These are phyloP conservation scores for Squalus acanthias DNA, from an alignment of 2,797 vertebrate species.

Conservation along the genomic window DNA sequence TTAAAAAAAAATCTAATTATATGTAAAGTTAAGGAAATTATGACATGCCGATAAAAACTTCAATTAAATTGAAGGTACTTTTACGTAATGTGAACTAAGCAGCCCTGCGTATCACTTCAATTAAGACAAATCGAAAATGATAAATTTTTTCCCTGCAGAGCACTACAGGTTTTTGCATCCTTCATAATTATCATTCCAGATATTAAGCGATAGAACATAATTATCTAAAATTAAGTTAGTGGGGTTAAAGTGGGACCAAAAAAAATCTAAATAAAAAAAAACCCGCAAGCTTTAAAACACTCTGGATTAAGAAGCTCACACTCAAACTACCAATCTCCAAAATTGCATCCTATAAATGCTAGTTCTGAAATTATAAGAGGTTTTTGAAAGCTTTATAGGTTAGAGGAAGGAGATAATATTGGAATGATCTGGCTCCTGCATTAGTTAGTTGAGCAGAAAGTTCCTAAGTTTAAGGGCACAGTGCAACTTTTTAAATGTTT, in stretches of 20 bases:
- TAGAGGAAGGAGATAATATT: background rate
- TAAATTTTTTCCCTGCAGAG: background rate
- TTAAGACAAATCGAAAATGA: background rate
- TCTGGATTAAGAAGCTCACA: background rate
- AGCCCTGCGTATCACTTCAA: background rate
- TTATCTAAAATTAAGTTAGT: background rate
- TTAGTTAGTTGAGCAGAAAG: background rate
- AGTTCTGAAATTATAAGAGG: background rate
- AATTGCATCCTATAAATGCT: background rate
- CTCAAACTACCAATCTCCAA: background rate
- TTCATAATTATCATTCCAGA: background rate
- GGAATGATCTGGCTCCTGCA: background rate
- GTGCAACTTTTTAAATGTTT: background rate
- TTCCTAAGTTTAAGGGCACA: background rate
- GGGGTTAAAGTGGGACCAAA: background rate
- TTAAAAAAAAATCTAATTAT: background rate
- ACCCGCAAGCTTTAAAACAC: background rate
- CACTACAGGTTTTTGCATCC: background rate
- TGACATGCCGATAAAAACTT: conserved; percentile 18
- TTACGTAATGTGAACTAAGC: background rate
- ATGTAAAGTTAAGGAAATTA: background rate
- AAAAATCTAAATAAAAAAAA: background rate
- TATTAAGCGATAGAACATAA: background rate
- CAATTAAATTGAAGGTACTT: background rate
- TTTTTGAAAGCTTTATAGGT: background rate